Base-by-base conservation (phyloP, 2,797 vertebrate species). In the Triplophysa yarkandensis region DNA sequence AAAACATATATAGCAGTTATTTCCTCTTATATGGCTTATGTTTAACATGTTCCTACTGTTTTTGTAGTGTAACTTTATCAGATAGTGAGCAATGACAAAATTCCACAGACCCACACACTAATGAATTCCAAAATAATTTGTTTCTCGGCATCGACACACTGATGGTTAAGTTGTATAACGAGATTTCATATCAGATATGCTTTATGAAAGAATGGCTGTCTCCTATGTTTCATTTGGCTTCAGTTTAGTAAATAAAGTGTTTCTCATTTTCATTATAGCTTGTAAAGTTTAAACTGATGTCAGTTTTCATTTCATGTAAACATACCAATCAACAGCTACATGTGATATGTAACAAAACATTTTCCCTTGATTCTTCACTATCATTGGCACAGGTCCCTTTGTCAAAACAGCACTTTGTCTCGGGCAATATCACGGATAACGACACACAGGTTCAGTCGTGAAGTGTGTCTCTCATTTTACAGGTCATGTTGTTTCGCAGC, bases 401-500 rank as follows among this genome's bases (percentile, higher is more conserved):
- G 50, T 32, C 7, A 43, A 28, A 48, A 30, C 7, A 23, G 68
- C 27, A 76, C 34, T n/a, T 41, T 9, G n/a, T 6, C 30, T 21
- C 13, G 3, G 17, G 36, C 3, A 23, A 52, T 25, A 28, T 21
- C 17, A 58, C 8, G 25, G 41, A 55, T 36, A 28, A 11, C 39
- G 32, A 28, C 36, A 27, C 10, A 23, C 46, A 10, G 52, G 75
- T 41, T 91, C 81, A 96, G 81, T 92, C 87, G 28, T 85, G 81
- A 57, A 93, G 87, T 68, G 91, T 87, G 76, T 87, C 90, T 85
- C 90, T 96, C 93, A 98, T 92, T 83, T 89, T 94, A 82, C 90
- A 90, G 62, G 93, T 89, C 54, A 96, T 88, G 80, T 94, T 92
- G 77, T 92, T 87, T 85, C 97, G 93, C 74, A 91, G 89, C 87